Conservation (phyloP, 2,888 invertebrate genomes). For the Lymantria monacha region DNA sequence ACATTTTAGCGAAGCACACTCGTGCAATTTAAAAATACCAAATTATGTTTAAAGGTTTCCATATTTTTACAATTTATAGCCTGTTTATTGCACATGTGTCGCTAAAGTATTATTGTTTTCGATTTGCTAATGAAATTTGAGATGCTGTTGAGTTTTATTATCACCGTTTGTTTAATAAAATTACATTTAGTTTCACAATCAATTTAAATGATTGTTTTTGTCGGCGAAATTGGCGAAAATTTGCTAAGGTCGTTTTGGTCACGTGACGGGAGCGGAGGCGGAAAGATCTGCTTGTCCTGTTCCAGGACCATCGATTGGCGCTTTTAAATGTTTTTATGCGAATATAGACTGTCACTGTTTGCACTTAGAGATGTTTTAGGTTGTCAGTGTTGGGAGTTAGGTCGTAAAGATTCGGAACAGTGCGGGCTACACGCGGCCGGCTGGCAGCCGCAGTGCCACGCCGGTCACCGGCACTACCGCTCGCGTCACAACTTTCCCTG, state of each 20-base stretch:
- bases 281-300: conserved; percentile 74
- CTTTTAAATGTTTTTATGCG: conserved; percentile 22
- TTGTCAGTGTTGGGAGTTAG: conserved; percentile 41
- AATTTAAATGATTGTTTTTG: conserved; percentile 33
- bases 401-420: conserved; percentile 55
- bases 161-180: conserved; percentile 53
- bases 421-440: conserved; percentile 66
- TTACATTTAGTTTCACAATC: conserved; percentile 51
- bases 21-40: conserved; percentile 36
- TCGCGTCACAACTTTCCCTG: conserved; percentile 43
- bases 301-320: conserved; percentile 78
- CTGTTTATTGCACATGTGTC: conserved; percentile 46
- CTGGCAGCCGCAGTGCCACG: conserved; percentile 74
- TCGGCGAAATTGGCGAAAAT: conserved; percentile 57
- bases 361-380: conserved; percentile 37
- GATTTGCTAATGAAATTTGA: conserved; percentile 55
- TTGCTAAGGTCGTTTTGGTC: conserved; percentile 50
- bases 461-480: conserved; percentile 64
- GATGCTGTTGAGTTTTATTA: conserved; percentile 38
- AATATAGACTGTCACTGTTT: conserved; percentile 35
- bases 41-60: conserved; percentile 22
- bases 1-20: conserved; percentile 28
- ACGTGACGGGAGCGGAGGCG: conserved; percentile 70
- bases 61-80: conserved; percentile 43
- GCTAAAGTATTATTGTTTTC: conserved; percentile 39